phyloP scores from a whole-genome alignment of 2,113 vertebrate genomes.

The Perca flavescens region DNA sequence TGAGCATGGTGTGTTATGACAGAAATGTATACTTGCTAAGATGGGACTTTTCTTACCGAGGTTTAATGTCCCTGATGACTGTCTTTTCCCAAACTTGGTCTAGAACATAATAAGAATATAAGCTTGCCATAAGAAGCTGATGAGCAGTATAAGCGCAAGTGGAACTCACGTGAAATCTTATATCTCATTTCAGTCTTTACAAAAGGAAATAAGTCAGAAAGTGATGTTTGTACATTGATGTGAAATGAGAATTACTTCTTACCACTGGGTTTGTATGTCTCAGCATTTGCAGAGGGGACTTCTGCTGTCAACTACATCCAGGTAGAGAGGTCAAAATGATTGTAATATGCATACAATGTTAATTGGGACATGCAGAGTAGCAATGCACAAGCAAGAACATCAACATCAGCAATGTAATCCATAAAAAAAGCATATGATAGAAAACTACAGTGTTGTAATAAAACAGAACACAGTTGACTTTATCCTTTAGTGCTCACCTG shows the following conservation, averaged over 20 bases:
- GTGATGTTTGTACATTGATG: background rate
- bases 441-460: background rate
- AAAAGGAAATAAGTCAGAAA: background rate
- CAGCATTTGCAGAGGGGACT: background rate
- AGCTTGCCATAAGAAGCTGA: background rate
- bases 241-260: background rate
- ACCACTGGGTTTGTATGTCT: slow-evolving; percentile 16
- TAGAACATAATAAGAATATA: slow-evolving; percentile 21
- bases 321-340: background rate
- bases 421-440: background rate
- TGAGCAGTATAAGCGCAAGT: background rate
- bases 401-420: background rate
- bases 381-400: background rate
- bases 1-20: background rate
- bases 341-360: background rate
- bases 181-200: background rate
- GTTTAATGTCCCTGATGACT: background rate
- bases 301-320: background rate
- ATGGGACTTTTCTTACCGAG: slow-evolving; percentile 15
- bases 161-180: background rate
- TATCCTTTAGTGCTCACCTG: slow-evolving; percentile 30
- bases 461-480: background rate
- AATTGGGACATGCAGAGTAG: background rate
- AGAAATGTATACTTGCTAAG: background rate
- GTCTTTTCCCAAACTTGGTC: slow-evolving; percentile 1